These are phyloP conservation scores for Hypselothyrea guttata DNA, from an alignment of 2,888 invertebrate species.

Conservation along the genomic window DNA sequence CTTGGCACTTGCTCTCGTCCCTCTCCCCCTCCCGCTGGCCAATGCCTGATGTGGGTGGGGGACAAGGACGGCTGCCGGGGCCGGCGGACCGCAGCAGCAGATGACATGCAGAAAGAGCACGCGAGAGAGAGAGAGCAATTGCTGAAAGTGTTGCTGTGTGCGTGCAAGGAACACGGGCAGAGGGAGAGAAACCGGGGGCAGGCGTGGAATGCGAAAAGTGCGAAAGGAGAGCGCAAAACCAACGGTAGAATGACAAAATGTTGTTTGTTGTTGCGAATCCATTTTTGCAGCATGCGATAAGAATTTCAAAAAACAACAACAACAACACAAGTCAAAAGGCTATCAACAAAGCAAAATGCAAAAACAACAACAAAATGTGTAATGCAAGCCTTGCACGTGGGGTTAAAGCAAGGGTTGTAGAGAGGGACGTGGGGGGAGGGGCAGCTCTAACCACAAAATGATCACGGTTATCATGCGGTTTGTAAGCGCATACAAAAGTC, in stretches of 20 bases:
- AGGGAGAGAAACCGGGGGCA: constrained; percentile 16
- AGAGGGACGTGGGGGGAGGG: constrained; percentile 6
- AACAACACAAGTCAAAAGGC: constrained; percentile 42
- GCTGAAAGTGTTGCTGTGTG: too few relatives aligned
- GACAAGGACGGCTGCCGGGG: constrained; percentile 17
- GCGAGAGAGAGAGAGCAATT: constrained; percentile 39
- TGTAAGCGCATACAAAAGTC: constrained; percentile 41
- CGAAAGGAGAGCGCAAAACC: constrained; percentile 49
- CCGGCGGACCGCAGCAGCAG: constrained; percentile 70
- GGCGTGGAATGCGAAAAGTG: constrained; percentile 49
- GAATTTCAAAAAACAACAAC: constrained; percentile 11
- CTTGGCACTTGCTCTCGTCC: not conserved
- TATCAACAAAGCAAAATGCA: constrained; percentile 63
- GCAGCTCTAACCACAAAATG: constrained; percentile 69
- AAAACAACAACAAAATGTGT: constrained; percentile 41
- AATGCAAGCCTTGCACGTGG: constrained; percentile 51
- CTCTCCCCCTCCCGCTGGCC: too few relatives aligned
- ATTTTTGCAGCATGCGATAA: constrained; percentile 48
- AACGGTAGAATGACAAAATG: constrained; percentile 42
- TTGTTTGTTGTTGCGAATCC: constrained; percentile 25
- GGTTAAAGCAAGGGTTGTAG: not conserved
- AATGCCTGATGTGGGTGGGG: constrained; percentile 7
- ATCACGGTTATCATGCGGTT: constrained; percentile 38
- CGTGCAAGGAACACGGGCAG: constrained; percentile 23
- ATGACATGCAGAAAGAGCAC: constrained; percentile 68